Percentiles rank a stretch among this genome's conserved stretches.
phyloP scores from a whole-genome alignment of 2,113 vertebrate genomes.

The Dipodomys spectabilis region DNA sequence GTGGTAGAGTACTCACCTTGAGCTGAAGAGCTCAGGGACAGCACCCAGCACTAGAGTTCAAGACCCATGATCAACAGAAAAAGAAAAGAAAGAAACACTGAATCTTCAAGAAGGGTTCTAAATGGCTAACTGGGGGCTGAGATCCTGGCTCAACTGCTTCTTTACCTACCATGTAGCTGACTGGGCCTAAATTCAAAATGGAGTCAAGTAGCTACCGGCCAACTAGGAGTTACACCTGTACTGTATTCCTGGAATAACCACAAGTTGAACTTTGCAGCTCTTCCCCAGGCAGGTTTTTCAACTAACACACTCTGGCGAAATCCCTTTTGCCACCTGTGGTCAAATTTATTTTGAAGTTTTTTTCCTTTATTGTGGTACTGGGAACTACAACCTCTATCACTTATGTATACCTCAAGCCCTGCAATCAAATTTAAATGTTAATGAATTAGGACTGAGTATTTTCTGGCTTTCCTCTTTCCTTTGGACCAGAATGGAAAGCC shows the following conservation, averaged over 20 bases:
- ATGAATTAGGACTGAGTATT: background rate
- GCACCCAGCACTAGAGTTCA: too few relatives aligned
- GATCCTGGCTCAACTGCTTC: too few relatives aligned
- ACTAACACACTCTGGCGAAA: background rate
- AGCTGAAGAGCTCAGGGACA: too few relatives aligned
- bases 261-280: slow-evolving; percentile 7
- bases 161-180: background rate
- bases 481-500: background rate
- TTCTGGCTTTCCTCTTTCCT: background rate
- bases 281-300: background rate
- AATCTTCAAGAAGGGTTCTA: background rate
- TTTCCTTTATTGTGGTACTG: background rate
- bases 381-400: background rate
- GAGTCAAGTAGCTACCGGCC: background rate
- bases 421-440: background rate
- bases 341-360: background rate
- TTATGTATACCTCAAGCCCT: background rate
- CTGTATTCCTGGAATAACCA: background rate
- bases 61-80: too few relatives aligned
- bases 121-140: background rate
- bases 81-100: too few relatives aligned
- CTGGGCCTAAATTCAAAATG: background rate
- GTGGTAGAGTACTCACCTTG: too few relatives aligned
- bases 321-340: background rate
- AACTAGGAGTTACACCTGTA: background rate